A percentile compares a stretch with the other conserved stretches of the same genome.
phyloP scores from a whole-genome alignment of 2,888 invertebrate species.

The Microctonus hyperodae region DNA sequence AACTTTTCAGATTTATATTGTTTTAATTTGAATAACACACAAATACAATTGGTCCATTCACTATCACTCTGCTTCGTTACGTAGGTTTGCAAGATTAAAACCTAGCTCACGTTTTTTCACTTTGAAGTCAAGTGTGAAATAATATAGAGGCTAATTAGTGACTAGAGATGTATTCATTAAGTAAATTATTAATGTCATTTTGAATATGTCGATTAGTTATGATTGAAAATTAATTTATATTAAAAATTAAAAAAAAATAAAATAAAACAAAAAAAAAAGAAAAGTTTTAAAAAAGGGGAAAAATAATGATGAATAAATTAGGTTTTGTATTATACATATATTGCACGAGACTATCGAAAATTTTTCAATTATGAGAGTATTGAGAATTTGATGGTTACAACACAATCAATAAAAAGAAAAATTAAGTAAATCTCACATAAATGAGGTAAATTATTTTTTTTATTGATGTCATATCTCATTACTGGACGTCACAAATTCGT shows the following conservation, averaged over 20 bases:
- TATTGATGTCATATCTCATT: neutral
- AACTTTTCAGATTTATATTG: too few species aligned
- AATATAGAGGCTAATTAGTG: constrained; percentile 57
- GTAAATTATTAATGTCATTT: constrained; percentile 34
- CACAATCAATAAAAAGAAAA: constrained; percentile 12
- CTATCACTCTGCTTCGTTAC: constrained; percentile 19
- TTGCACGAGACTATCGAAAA: constrained; percentile 21
- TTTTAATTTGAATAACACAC: neutral
- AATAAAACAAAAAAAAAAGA: neutral
- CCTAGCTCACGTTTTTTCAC: constrained; percentile 15
- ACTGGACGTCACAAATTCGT: neutral
- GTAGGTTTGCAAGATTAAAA: constrained; percentile 26
- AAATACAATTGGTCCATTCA: neutral
- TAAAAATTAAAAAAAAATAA: neutral
- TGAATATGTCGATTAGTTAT: constrained; percentile 16
- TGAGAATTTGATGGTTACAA: neutral
- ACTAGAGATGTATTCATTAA: constrained; percentile 42
- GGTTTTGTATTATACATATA: constrained; percentile 19
- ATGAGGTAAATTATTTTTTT: neutral
- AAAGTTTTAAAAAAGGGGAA: neutral
- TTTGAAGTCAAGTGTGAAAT: constrained; percentile 38
- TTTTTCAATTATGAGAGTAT: constrained; percentile 19
- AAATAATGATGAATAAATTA: neutral
- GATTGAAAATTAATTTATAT: constrained; percentile 27
- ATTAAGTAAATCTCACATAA: constrained; percentile 17